Evolutionary conservation across 2,888 invertebrate genomes (phyloP).

Genomic region (Clostera curtula): DNA sequence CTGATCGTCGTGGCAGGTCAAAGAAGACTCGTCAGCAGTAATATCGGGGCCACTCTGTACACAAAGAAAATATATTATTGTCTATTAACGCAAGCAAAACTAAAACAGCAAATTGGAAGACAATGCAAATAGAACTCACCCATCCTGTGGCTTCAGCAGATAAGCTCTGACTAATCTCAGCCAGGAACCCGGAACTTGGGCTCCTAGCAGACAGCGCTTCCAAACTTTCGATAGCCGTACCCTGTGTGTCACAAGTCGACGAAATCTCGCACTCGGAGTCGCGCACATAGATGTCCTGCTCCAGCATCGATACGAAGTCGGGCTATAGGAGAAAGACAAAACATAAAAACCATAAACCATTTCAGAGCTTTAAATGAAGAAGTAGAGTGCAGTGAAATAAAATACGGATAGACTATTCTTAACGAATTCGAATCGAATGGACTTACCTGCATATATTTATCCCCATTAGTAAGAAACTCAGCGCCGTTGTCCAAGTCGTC

Average conservation of each 20-base stretch:
- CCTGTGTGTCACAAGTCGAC: conserved; percentile 51
- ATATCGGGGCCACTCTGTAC: conserved; percentile 48
- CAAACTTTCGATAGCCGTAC: conserved; percentile 68
- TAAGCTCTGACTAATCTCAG: conserved; percentile 66
- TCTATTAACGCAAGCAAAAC: too few relatives aligned
- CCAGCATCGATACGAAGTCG: conserved; percentile 59
- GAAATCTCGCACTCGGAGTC: conserved; percentile 64
- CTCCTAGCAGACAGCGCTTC: conserved; percentile 66
- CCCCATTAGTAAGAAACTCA: conserved; percentile 47
- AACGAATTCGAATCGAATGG: too few relatives aligned
- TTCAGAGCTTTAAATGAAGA: not conserved
- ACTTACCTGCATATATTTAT: conserved; percentile 62
- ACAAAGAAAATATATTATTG: conserved; percentile 5
- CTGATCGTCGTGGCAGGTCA: conserved; percentile 52
- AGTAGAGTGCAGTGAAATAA: too few relatives aligned
- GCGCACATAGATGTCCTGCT: conserved; percentile 56
- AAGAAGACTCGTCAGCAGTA: conserved; percentile 40
- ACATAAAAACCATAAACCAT: not conserved
- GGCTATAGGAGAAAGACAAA: conserved; percentile 36
- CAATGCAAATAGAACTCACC: conserved; percentile 31
- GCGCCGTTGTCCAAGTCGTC: conserved; percentile 56
- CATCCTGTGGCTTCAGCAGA: conserved; percentile 51
- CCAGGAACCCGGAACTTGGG: conserved; percentile 65
- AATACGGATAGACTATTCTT: too few relatives aligned
- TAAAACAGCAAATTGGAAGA: not conserved